These are phyloP conservation scores for Grantiella picta DNA, from an alignment of 2,113 vertebrate species.

Conservation along the genomic window DNA sequence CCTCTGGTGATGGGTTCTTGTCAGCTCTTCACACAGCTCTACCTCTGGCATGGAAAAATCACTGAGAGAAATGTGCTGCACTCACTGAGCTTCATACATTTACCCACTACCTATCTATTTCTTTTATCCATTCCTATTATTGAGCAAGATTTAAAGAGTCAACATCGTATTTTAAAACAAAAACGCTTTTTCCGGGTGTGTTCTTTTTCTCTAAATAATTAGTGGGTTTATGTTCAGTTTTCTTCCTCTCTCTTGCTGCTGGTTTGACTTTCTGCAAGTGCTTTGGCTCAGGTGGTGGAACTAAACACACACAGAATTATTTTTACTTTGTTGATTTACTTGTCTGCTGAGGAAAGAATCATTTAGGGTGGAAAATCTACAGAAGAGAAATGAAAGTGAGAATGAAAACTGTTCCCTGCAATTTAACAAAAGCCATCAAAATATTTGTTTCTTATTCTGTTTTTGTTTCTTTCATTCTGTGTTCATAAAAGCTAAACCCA, in stretches of 20 bases:
- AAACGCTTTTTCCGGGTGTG: neutral
- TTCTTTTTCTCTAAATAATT: neutral
- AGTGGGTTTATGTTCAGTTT: neutral
- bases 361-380: neutral
- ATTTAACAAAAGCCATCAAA: neutral
- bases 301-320: neutral
- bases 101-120: neutral
- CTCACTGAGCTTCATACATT: neutral
- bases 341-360: neutral
- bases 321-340: neutral
- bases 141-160: neutral
- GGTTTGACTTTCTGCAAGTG: neutral
- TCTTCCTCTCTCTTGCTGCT: neutral
- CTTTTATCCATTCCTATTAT: neutral
- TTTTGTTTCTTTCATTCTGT: neutral
- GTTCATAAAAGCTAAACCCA: neutral
- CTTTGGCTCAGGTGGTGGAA: neutral
- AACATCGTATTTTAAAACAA: neutral
- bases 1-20: constrained; percentile 51
- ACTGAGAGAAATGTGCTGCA: neutral
- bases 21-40: neutral
- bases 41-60: neutral
- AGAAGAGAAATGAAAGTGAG: neutral
- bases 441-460: neutral
- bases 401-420: neutral